Evolutionary conservation across 2,888 invertebrate species (phyloP), one percentile per base, ranked within the genome.

Genomic region (Synergus japonicus): DNA sequence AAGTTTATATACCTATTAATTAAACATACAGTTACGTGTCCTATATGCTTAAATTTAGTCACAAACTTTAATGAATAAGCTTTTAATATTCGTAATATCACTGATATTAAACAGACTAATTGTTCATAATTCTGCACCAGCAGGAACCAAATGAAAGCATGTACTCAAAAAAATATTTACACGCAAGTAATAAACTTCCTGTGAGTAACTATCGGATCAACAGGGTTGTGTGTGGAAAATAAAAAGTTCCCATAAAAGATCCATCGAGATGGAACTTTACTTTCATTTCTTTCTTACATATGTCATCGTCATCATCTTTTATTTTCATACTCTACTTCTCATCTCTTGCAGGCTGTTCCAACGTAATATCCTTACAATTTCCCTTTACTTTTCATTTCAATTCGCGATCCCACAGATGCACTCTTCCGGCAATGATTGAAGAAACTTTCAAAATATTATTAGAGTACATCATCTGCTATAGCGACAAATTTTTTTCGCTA

Each of bases 221-320:
- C 65, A 65, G 41, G 41, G 65, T 65, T 65, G 65, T 41, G 65
- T 65, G 66, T 43, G 7, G 66, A 66, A 43, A 66, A 66, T 66
- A 43, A 66, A 66, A 43, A 66, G 18, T 66, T 18, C 43, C 43
- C 82, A 81, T 82, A 81, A 80, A 84, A 83, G 81, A 82, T 83
- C 82, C 79, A 79, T 80, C 81, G 81, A 79, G 81, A 81, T 82
- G 81, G 81, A 84, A 83, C 77, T 83, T 83, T 84, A 83, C 81
- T 83, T 78, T 76, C 81, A 79, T 82, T 79, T 83, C 79, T 79
- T 76, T 49, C 13, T 13, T 46, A 46, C 46, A 37, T 13, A 46
- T 13, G 3, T 46, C 80, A 76, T 81, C 81, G 76, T 79, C 77
- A 66, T 66, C 41, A 66, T 66, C 41, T 18, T 66, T 44, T 66